These are phyloP conservation scores for Myiothlypis chrysogaster DNA, from an alignment of 2,797 vertebrate species.

Conservation along the genomic window DNA sequence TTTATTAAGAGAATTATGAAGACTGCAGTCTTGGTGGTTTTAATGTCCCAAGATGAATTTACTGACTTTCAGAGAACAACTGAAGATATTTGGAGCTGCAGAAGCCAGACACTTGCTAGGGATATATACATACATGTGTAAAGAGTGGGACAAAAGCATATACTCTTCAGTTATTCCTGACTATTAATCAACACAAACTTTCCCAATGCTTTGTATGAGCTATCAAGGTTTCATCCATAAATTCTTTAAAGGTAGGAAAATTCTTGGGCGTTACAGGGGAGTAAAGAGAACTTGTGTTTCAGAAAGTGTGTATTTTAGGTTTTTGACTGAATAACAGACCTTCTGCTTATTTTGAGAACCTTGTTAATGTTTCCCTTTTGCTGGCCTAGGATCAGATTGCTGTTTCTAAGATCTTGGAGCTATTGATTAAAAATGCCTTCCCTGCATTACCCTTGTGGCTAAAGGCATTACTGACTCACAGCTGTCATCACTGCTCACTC, in stretches of 20 bases:
- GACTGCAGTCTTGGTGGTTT: background rate
- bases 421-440: background rate
- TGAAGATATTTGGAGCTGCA: background rate
- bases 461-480: background rate
- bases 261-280: fast-evolving
- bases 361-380: background rate
- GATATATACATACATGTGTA: background rate
- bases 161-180: background rate
- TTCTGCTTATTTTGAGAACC: background rate
- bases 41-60: background rate
- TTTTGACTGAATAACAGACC: background rate
- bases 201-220: background rate
- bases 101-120: background rate
- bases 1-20: background rate
- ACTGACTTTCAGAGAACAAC: background rate
- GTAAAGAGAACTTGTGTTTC: background rate
- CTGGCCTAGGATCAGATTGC: background rate
- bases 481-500: background rate
- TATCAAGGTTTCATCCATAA: background rate
- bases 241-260: background rate
- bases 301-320: background rate
- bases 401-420: background rate
- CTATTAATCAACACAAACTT: background rate
- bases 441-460: background rate
- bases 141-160: background rate